Evolutionary conservation across 1,140 invertebrate species (phyloP).

Genomic region (Drosophila tristis): DNA sequence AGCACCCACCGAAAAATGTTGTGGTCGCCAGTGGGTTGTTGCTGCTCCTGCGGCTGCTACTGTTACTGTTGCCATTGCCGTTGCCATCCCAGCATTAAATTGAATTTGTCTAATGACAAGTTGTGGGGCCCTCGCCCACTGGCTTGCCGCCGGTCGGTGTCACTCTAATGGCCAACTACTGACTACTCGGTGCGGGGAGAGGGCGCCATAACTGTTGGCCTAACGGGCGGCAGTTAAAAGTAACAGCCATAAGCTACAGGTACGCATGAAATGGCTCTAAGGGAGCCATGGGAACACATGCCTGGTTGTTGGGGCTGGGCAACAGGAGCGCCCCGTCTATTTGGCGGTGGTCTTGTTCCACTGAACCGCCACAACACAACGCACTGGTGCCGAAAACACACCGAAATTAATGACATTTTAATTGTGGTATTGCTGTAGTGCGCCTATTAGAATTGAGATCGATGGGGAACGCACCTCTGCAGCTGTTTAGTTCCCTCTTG

Average conservation of each 20-base stretch:
- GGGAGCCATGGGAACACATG: slow-evolving; percentile 33
- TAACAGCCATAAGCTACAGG: slow-evolving; percentile 75
- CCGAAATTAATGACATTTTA: slow-evolving; percentile 68
- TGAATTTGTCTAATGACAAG: slow-evolving; percentile 82
- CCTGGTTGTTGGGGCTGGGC: not conserved
- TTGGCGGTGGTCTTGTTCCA: slow-evolving; percentile 5
- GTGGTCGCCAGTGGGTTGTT: slow-evolving; percentile 61
- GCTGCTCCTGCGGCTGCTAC: slow-evolving; percentile 4
- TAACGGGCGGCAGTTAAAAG: slow-evolving; percentile 73
- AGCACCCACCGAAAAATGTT: slow-evolving; percentile 76
- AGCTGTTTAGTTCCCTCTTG: not conserved
- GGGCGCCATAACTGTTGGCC: slow-evolving; percentile 74
- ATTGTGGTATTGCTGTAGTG: slow-evolving; percentile 64
- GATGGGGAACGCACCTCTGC: slow-evolving; percentile 9
- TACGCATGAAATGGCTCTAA: slow-evolving; percentile 37
- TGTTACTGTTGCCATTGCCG: not conserved
- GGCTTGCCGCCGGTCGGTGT: slow-evolving; percentile 34
- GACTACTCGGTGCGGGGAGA: slow-evolving; percentile 30
- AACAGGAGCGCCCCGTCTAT: slow-evolving; percentile 27
- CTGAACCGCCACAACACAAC: slow-evolving; percentile 22
- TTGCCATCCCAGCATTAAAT: slow-evolving; percentile 66
- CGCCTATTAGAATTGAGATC: slow-evolving; percentile 32
- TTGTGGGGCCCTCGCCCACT: slow-evolving; percentile 55
- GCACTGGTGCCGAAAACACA: slow-evolving; percentile 27
- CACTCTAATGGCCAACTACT: slow-evolving; percentile 74